These are phyloP conservation scores for Chelmon rostratus DNA, from an alignment of 2,797 vertebrate genomes.

Conservation along the genomic window DNA sequence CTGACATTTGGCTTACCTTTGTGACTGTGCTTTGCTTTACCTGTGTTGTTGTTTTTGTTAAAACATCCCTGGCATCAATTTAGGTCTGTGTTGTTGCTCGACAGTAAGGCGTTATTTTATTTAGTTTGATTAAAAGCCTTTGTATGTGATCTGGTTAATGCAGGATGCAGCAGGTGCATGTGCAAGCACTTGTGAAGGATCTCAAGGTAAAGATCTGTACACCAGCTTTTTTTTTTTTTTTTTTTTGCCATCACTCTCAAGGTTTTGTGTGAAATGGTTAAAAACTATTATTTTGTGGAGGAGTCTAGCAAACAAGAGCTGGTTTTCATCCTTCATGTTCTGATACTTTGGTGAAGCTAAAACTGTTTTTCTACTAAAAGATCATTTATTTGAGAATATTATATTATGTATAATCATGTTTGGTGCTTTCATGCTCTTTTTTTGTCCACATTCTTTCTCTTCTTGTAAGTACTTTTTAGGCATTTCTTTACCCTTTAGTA, in stretches of 20 bases:
- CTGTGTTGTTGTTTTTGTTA: neutral
- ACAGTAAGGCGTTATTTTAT: neutral
- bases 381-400: neutral
- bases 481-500: neutral
- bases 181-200: conserved; percentile 21
- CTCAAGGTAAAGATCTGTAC: neutral
- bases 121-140: neutral
- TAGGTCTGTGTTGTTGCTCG: neutral
- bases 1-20: conserved; percentile 4
- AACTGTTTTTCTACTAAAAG: neutral
- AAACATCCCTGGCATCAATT: neutral
- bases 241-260: neutral
- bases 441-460: neutral
- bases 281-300: neutral
- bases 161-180: conserved; percentile 49
- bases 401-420: neutral
- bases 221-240: neutral
- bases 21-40: neutral
- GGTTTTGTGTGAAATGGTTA: neutral
- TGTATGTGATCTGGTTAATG: neutral
- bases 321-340: neutral
- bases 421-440: neutral
- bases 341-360: neutral
- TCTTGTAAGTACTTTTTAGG: neutral
- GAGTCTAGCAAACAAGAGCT: neutral